Evolutionary conservation across 2,888 invertebrate genomes (phyloP).

Genomic region (Cepaea hortensis): DNA sequence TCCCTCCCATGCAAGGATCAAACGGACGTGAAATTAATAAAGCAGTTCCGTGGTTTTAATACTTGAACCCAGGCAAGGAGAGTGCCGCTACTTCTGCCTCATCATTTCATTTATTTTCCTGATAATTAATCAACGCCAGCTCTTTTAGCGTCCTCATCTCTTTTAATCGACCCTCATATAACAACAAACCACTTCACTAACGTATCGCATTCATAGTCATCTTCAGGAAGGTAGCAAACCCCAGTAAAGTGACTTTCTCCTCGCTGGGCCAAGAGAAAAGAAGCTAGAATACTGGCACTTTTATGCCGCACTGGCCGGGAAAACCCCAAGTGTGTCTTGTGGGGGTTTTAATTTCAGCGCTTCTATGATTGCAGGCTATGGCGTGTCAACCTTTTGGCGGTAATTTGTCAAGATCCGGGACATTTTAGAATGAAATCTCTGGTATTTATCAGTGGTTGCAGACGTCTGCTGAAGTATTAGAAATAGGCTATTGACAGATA

Average conservation of each 20-base stretch:
- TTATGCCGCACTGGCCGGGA: slow-evolving; percentile 12
- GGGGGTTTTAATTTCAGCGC: slow-evolving; percentile 41
- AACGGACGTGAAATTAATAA: too few relatives aligned
- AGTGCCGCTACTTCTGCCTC: neutral
- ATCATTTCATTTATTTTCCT: neutral
- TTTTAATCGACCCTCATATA: neutral
- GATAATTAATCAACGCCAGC: neutral
- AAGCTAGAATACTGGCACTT: slow-evolving; percentile 2
- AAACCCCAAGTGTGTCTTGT: slow-evolving; percentile 41
- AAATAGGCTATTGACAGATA: slow-evolving; percentile 31
- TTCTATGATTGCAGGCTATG: slow-evolving; percentile 28
- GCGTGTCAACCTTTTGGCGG: slow-evolving; percentile 34
- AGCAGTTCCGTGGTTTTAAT: neutral
- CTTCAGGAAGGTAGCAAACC: neutral
- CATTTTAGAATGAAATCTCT: slow-evolving; percentile 5
- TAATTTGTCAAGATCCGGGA: slow-evolving; percentile 34
- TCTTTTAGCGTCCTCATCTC: neutral
- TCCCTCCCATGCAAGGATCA: too few relatives aligned
- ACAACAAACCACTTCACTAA: neutral
- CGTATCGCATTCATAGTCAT: neutral
- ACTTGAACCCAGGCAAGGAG: neutral
- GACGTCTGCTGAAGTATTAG: slow-evolving; percentile 41
- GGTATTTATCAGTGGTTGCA: slow-evolving; percentile 30
- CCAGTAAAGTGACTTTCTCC: neutral
- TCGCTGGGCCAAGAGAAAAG: neutral